Evolutionary conservation across 1,140 invertebrate genomes (phyloP), one percentile per base, ranked within the genome.

Genomic region (Tetramorium alpestre): DNA sequence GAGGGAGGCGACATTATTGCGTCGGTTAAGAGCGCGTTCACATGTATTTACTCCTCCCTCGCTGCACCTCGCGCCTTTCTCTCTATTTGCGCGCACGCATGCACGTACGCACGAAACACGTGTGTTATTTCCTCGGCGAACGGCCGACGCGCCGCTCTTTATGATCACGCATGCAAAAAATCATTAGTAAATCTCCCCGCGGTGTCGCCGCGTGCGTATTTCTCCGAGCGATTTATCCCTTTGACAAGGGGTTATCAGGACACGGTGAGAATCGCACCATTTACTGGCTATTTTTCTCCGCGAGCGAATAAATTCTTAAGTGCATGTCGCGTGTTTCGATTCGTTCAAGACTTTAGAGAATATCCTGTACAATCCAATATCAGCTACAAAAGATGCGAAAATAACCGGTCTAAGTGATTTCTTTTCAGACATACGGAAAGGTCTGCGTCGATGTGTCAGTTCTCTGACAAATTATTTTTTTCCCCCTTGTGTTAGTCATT

Each of bases 1-100:
- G 87, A 90, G 91, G 86, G 91, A 90, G 87, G n/a, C 90, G 93
- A 92, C 92, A 93, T 93, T 93, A 93, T 93, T 92, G 90, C 92
- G 89, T 89, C 69, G 89, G 87, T 89, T 91, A 91, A 91, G 90
- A 91, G 91, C 81, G 88, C 65, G 89, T 89, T 89, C 90, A 90
- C 86, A 87, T 91, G 87, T 65, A 81, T 87, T 76, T 76, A 72
- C 51, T 58, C 62, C 69, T 69, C 28, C 11, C 28, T 41, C 41
- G n/a, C 49, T 25, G 2, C 18, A 60, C 28, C 58, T 49, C 38
- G 41, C 47, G 49, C 56, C 56, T 64, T 41, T 60, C 22, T 87
- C 87, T 60, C 65, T 69, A 13, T 67, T 67, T 47, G 70, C 81
- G 47, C 80, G 65, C 76, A 72, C 80, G 62, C 78, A 25, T 11